A percentile compares a stretch with the other conserved stretches of the same genome.
Evolutionary conservation across 2,797 vertebrate genomes (phyloP).

Genomic region (Eurystomus glaucurus): DNA sequence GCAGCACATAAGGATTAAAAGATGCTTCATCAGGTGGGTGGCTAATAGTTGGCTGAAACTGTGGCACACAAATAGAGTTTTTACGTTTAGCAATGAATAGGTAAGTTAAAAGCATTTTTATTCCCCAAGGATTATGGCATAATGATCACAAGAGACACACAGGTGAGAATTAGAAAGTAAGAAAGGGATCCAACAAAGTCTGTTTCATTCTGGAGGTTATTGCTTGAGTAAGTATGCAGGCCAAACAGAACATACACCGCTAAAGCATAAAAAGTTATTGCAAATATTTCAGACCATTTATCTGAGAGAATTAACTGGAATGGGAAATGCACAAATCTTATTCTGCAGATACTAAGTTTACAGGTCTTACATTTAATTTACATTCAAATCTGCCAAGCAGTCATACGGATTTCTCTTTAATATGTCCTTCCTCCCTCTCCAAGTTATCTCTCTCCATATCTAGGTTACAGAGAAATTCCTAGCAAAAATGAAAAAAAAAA

Average conservation of each 20-base stretch:
- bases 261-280: background rate
- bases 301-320: background rate
- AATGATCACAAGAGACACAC: background rate
- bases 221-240: constrained; percentile 10
- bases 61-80: constrained; percentile 40
- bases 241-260: background rate
- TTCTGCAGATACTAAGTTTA: background rate
- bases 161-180: constrained; percentile 6
- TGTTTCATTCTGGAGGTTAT: constrained; percentile 27
- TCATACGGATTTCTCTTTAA: background rate
- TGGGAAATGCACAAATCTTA: background rate
- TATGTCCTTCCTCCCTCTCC: background rate
- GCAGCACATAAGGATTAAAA: constrained; percentile 80
- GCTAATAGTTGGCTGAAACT: constrained; percentile 43
- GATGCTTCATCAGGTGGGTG: constrained; percentile 53
- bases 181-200: background rate
- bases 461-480: background rate
- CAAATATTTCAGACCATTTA: background rate
- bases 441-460: background rate
- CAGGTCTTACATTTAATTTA: background rate
- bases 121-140: background rate
- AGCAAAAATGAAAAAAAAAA: background rate
- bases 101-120: background rate
- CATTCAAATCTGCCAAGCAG: background rate
- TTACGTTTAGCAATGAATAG: background rate